Conservation (phyloP, 64 coral and sea anemone species). For the Montipora cactus region DNA sequence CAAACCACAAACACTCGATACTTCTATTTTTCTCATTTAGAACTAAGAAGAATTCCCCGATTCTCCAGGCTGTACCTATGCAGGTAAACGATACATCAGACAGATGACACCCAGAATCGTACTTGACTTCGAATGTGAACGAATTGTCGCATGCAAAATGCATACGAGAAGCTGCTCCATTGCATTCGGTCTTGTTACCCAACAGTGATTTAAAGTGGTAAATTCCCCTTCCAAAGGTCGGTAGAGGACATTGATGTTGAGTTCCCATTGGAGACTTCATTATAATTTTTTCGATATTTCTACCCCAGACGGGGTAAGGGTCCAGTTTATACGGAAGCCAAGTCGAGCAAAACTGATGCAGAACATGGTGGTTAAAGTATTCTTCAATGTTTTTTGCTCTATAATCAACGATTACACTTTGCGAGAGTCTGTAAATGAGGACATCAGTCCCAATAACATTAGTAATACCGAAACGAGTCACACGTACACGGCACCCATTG, state of each 20-base stretch:
- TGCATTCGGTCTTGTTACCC: not conserved
- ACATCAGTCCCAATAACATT: constrained; percentile 29
- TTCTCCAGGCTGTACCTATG: constrained; percentile 41
- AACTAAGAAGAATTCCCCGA: constrained; percentile 54
- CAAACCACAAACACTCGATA: constrained; percentile 62
- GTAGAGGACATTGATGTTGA: not conserved
- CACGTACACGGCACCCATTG: constrained; percentile 75
- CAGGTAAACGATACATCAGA: constrained; percentile 24
- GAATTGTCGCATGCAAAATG: constrained; percentile 29
- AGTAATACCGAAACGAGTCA: constrained; percentile 74
- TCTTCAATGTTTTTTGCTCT: not conserved
- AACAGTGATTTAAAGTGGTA: constrained; percentile 25
- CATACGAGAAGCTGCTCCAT: not conserved
- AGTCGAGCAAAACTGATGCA: constrained; percentile 67
- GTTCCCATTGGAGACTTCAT: not conserved
- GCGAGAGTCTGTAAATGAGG: constrained; percentile 80
- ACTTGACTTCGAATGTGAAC: constrained; percentile 29
- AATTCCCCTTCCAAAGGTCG: not conserved
- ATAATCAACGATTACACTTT: constrained; percentile 61
- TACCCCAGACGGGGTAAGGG: constrained; percentile 81
- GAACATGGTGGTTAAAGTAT: constrained; percentile 55
- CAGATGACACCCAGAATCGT: constrained; percentile 6
- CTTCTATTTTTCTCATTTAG: constrained; percentile 16
- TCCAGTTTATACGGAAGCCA: constrained; percentile 61
- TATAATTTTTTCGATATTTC: constrained; percentile 90